Evolutionary conservation across 35 echinoderm and acorn worm genomes (phyloP).

Genomic region (Patiria miniata): DNA sequence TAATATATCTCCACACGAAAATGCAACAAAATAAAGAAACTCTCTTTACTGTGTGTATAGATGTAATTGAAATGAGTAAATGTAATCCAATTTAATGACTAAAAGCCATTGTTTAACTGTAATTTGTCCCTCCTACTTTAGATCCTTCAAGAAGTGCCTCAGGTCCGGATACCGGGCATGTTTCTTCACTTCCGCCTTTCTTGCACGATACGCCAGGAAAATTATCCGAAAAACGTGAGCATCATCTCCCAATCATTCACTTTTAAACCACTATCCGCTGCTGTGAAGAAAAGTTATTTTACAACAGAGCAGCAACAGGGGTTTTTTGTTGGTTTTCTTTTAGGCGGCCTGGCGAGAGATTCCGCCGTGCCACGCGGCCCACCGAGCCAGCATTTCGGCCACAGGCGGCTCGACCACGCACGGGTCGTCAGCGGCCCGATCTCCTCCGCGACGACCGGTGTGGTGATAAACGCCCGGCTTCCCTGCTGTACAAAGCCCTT

Average conservation of each 20-base stretch:
- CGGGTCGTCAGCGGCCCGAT: background rate
- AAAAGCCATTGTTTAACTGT: background rate
- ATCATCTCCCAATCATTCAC: background rate
- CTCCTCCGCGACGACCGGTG: background rate
- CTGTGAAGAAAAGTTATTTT: background rate
- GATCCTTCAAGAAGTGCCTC: background rate
- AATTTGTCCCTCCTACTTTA: background rate
- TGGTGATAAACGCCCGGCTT: background rate
- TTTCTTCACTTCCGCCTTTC: background rate
- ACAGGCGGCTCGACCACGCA: background rate
- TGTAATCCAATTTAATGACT: background rate
- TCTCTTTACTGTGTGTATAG: background rate
- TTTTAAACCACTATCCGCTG: background rate
- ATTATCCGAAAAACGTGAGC: background rate
- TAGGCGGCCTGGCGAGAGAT: background rate
- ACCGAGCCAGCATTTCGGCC: background rate
- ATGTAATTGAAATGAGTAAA: background rate
- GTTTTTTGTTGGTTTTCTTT: background rate
- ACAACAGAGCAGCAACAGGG: background rate
- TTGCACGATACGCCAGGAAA: background rate
- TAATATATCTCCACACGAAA: background rate
- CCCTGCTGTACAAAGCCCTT: background rate
- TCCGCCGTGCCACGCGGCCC: background rate
- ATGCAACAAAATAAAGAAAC: background rate
- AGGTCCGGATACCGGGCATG: background rate